Evolutionary conservation across 1,140 invertebrate species (phyloP), one percentile per base, ranked within the genome.

Genomic region (Druon quercuslanigerum): DNA sequence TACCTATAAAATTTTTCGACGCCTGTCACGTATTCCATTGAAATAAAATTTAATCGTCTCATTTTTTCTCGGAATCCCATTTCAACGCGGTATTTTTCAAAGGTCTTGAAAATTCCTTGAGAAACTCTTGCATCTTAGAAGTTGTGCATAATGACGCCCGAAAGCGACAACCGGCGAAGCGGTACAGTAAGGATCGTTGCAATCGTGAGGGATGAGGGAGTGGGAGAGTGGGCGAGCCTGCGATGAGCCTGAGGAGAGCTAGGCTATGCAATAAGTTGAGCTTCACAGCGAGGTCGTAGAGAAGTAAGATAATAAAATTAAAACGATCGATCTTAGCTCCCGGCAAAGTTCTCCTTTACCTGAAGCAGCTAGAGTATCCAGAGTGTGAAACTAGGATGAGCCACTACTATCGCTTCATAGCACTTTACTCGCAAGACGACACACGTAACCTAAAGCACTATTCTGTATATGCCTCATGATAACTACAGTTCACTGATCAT

Each of bases 241-340:
- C 16, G 52, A 40, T 8, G 16, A 8, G 14, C 60, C 40, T 40
- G 60, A 66, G n/a, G 60, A n/a, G 52, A 66, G 60, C 20, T 25
- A 33, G 60, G 60, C 33, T 14, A 66, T 66, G 60, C 60, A 66
- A 66, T 66, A 66, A 40, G 60, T 66, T 66, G 60, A 66, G 60
- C 60, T 66, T 66, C 60, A 66, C 60, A 66, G 60, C 60, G 40
- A 13, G 60, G 33, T 66, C 25, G 60, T 84, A 74, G 79, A 78
- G 80, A 82, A 77, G 71, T 54, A 51, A 77, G 78, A 84, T 85
- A 85, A 85, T 85, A 80, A 84, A 85, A 85, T 85, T 83, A 85
- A 83, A 82, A 66, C 80, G 82, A 84, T 83, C 84, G 83, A 85
- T 81, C 71, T 73, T 75, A 82, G 75, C 72, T 79, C 79, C 78